Evolutionary conservation across 2,113 vertebrate genomes (phyloP), one percentile per base, ranked within the genome.

Genomic region (Cavia porcellus): DNA sequence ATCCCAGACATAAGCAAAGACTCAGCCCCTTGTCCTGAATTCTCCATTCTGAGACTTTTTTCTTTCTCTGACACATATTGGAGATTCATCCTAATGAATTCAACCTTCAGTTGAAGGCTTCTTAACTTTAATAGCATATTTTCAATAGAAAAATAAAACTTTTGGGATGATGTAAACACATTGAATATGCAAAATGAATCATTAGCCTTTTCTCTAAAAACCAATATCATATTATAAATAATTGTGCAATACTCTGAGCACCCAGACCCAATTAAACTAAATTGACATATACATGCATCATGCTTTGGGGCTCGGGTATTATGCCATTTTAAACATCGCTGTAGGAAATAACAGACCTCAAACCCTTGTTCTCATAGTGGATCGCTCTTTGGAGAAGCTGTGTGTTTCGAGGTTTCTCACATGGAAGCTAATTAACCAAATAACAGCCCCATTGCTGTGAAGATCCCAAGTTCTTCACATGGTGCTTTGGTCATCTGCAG

Each of bases 81-180:
- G 45, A 85, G n/a, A 55, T 75, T 82, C 52, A 75, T 92, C 91
- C 55, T 80, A 89, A 89, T 57, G 55, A 57, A 57, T 57, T 57
- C 55, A 57, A 57, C 17, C 17, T 57, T 57, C 7, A 80, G 66
- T 28, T 74, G 66, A 87, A 90, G 57, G 24, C 35, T 59, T 87
- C 50, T 87, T 92, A 70, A 90, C 87, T 96, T 92, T 75, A 90
- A n/a, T 66, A 86, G 83, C 45, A 85, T 45, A 72, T 35, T 81
- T 68, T 72, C 92, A 80, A 95, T 42, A 86, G 35, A 82, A 93
- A 89, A 96, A 77, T 85, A 81, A 92, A 93, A 89, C 50, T 66
- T 35, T 57, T 93, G 45, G 81, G 52, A 95, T 97, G 64, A 22
- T 0, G 86, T 68, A 52, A 97, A 55, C 8, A 89, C 62, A 82